Conservation (phyloP, 2,113 vertebrate genomes). For the Ptychochromis oligacanthus region DNA sequence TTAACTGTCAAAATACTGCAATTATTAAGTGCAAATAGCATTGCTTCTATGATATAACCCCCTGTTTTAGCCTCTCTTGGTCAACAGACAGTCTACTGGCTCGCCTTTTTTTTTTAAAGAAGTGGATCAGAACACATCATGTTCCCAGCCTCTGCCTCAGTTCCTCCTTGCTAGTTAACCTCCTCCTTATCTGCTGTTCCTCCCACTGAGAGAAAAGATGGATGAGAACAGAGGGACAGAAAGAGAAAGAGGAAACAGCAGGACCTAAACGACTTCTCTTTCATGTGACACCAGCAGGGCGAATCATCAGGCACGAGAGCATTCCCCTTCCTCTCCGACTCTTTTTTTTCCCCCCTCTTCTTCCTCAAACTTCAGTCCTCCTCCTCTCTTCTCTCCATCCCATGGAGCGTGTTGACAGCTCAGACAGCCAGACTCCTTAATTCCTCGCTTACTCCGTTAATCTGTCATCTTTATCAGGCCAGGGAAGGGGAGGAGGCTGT, state of each 20-base stretch:
- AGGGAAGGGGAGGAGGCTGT: constrained; percentile 75
- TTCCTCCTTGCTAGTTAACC: constrained; percentile 37
- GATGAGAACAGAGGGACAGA: constrained; percentile 49
- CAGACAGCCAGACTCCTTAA: constrained; percentile 94
- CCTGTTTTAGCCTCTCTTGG: neutral
- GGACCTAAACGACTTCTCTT: constrained; percentile 55
- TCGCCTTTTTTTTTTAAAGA: constrained; percentile 6
- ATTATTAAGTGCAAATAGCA: neutral
- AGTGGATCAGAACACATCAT: neutral
- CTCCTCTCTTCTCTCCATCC: constrained; percentile 65
- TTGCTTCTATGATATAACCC: neutral
- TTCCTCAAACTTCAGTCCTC: constrained; percentile 69
- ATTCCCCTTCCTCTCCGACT: constrained; percentile 47
- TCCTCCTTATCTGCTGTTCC: constrained; percentile 20
- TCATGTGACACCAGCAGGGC: constrained; percentile 64
- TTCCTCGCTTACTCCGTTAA: constrained; percentile 97
- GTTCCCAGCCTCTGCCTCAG: constrained; percentile 11
- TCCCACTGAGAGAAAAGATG: constrained; percentile 43
- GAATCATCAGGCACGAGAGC: constrained; percentile 48
- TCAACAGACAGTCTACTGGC: constrained; percentile 9
- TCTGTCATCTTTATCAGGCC: constrained; percentile 99
- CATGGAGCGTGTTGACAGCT: constrained; percentile 83
- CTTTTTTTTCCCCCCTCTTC: constrained; percentile 48
- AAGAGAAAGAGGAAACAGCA: constrained; percentile 54
- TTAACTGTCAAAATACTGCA: constrained; percentile 22